Conservation (phyloP, 2,113 vertebrate species). For the Gobius niger region DNA sequence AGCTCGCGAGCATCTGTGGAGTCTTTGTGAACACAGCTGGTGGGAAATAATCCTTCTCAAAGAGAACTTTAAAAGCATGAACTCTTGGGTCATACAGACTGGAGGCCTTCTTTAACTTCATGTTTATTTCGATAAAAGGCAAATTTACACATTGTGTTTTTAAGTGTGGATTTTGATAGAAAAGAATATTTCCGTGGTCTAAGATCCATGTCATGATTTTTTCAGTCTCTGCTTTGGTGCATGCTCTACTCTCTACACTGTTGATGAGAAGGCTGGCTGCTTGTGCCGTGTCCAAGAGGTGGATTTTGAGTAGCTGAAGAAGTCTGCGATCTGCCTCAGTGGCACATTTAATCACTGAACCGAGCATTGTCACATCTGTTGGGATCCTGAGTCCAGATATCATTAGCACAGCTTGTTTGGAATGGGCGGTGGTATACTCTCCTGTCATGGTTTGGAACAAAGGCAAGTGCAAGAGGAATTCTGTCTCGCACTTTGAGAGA, state of each 20-base stretch:
- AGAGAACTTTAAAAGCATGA: constrained; percentile 67
- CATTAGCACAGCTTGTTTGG: constrained; percentile 62
- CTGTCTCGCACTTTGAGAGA: constrained; percentile 58
- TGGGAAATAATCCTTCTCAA: constrained; percentile 76
- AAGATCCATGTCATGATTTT: constrained; percentile 81
- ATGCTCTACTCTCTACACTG: constrained; percentile 53
- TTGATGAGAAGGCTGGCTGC: constrained; percentile 64
- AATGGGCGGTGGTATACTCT: constrained; percentile 49
- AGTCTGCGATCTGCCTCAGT: constrained; percentile 77
- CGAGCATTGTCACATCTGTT: constrained; percentile 69
- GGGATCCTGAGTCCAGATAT: constrained; percentile 65
- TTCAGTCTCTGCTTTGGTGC: constrained; percentile 51
- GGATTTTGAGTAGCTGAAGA: constrained; percentile 66
- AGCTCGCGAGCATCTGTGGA: constrained; percentile 60
- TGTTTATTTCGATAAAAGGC: constrained; percentile 59
- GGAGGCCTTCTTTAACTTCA: constrained; percentile 36
- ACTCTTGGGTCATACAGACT: constrained; percentile 76
- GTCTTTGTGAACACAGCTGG: constrained; percentile 58
- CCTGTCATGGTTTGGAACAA: constrained; percentile 76
- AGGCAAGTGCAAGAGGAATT: constrained; percentile 72
- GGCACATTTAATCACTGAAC: constrained; percentile 71
- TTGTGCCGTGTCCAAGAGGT: constrained; percentile 57
- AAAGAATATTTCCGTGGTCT: constrained; percentile 72
- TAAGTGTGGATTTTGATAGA: constrained; percentile 71
- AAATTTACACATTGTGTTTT: constrained; percentile 60